phyloP scores from a whole-genome alignment of 2,888 invertebrate genomes.

The Napeogenes inachia region DNA sequence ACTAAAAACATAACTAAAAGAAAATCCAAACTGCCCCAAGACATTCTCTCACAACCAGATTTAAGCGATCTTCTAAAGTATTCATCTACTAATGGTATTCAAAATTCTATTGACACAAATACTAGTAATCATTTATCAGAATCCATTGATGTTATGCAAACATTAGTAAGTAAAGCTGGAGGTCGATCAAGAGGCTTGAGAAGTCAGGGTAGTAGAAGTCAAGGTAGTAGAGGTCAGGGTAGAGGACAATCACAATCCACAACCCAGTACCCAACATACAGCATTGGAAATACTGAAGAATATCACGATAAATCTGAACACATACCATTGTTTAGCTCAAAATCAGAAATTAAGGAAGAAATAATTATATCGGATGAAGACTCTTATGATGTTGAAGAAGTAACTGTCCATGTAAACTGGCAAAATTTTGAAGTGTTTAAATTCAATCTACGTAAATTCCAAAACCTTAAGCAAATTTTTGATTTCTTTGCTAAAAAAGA shows the following conservation, averaged over 20 bases:
- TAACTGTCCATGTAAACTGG: constrained; percentile 71
- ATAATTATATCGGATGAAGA: constrained; percentile 30
- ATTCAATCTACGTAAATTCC: constrained; percentile 59
- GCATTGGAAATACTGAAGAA: constrained; percentile 58
- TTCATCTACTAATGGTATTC: no score
- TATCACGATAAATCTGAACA: constrained; percentile 51
- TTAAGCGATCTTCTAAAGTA: no score
- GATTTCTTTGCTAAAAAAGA: constrained; percentile 56
- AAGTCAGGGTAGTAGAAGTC: constrained; percentile 6
- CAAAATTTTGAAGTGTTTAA: constrained; percentile 55
- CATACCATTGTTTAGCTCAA: constrained; percentile 46
- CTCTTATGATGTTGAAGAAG: constrained; percentile 60
- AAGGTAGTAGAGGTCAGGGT: not conserved
- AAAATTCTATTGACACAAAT: no score
- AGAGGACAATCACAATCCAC: not conserved
- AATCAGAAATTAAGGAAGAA: constrained; percentile 33
- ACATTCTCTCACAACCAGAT: no score
- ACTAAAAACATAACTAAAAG: no score
- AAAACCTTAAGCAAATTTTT: constrained; percentile 61
- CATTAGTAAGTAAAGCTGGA: constrained; percentile 18
- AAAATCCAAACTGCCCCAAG: no score
- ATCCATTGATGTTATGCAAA: no score
- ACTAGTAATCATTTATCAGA: no score
- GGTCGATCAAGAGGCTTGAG: constrained; percentile 19
- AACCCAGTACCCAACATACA: constrained; percentile 41